Evolutionary conservation across 2,888 invertebrate genomes (phyloP), one percentile per base, ranked within the genome.

Genomic region (Orthosia cruda): DNA sequence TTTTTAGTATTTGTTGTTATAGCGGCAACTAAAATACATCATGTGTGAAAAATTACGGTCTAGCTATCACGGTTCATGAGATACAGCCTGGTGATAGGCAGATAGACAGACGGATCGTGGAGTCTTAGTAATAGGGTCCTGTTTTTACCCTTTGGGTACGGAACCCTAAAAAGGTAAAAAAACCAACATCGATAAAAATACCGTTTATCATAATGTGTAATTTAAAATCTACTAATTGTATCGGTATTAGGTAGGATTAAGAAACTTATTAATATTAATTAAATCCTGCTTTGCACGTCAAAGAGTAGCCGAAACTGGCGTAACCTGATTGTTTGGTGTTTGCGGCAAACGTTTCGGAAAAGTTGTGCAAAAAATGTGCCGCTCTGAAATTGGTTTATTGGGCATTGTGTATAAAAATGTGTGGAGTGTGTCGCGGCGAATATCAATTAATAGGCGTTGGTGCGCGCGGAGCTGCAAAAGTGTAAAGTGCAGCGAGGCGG

Each of bases 401-500:
- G 65, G 81, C 83, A 85, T 85, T 83, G 74, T 83, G 80, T 84
- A 87, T 86, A 89, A 88, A 89, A 88, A 88, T 90, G 87, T 91
- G 91, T 89, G 88, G 90, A 88, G 89, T 88, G 93, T 92, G 93
- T 92, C 95, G 93, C 89, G 91, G 86, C 91, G 93, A 91, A 95
- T 95, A 95, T 96, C 96, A 96, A 95, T 96, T 95, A 95, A 94
- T 93, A 92, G 94, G 88, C 94, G 90, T 93, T 91, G 93, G 93
- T 92, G 95, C 93, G 94, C 94, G 93, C 92, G 89, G 92, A 93
- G 91, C 95, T 96, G 96, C 94, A 96, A 96, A 96, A 95, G 95
- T 96, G 96, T 96, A 96, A 96, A 96, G 93, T 94, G 95, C 96
- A 95, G 90, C 89, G 94, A 94, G 92, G 94, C 96, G 91, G 93